Evolutionary conservation across 1,140 invertebrate genomes (phyloP).

Genomic region (Zelostemma sp.): DNA sequence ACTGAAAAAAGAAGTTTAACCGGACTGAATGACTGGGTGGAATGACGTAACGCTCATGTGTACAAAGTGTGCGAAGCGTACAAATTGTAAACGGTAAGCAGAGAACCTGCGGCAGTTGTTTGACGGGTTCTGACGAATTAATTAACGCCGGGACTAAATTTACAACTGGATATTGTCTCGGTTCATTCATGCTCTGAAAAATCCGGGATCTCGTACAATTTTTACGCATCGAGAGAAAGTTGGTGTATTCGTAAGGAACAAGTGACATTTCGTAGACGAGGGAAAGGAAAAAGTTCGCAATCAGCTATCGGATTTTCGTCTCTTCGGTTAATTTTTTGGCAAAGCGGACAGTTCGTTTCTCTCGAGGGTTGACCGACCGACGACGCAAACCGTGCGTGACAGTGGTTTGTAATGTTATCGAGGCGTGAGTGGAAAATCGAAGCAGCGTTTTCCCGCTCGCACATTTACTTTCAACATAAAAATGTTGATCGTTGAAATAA

Average conservation of each 20-base stretch:
- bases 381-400: neutral
- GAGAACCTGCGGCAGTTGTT: constrained; percentile 7
- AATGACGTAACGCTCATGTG: constrained; percentile 6
- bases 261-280: neutral
- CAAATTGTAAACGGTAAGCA: constrained; percentile 12
- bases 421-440: constrained; percentile 1
- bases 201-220: neutral
- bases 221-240: constrained; percentile 18
- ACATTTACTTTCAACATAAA: too few relatives aligned
- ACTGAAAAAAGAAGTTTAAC: neutral
- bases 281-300: too few relatives aligned
- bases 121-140: constrained; percentile 18
- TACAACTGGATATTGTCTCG: constrained; percentile 5
- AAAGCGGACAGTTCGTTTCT: too few relatives aligned
- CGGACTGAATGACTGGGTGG: neutral
- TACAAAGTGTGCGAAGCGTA: too few relatives aligned
- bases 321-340: too few relatives aligned
- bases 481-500: too few relatives aligned
- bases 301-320: too few relatives aligned
- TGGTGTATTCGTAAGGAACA: neutral
- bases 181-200: constrained; percentile 7
- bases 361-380: neutral
- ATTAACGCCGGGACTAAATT: constrained; percentile 12
- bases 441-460: neutral
- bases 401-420: neutral